Conservation (phyloP, 2,888 invertebrate species). For the Malacosoma neustria region DNA sequence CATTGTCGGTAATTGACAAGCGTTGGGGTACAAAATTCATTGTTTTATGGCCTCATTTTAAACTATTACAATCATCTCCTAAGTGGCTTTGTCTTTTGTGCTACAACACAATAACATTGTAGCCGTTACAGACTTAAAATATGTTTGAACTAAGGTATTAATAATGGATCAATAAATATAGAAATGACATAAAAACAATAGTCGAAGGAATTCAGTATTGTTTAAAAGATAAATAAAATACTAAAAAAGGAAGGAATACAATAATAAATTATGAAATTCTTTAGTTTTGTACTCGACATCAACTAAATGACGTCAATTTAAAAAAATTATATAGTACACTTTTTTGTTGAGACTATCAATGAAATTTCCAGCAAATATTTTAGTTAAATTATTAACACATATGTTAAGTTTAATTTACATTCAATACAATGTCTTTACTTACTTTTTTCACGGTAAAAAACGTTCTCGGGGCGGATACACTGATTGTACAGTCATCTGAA, state of each 20-base stretch:
- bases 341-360: neutral
- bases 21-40: conserved; percentile 16
- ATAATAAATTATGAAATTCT: conserved; percentile 21
- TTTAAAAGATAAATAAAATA: conserved; percentile 1
- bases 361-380: conserved; percentile 7
- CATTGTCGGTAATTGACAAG: conserved; percentile 36
- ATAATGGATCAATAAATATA: neutral
- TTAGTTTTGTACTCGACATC: conserved; percentile 47
- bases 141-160: too few relatives aligned
- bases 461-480: conserved; percentile 56
- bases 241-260: conserved; percentile 4
- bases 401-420: conserved; percentile 9
- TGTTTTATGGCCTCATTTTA: conserved; percentile 16
- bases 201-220: neutral
- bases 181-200: neutral
- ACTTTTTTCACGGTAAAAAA: conserved; percentile 40
- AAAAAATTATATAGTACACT: conserved; percentile 13
- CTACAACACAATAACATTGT: conserved; percentile 32
- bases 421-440: conserved; percentile 32
- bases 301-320: conserved; percentile 61
- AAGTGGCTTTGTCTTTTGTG: conserved; percentile 25
- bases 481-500: conserved; percentile 66
- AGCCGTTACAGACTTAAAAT: conserved; percentile 17
- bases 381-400: conserved; percentile 8
- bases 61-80: conserved; percentile 24